These are phyloP conservation scores for Sebastolobus altivelis DNA, from an alignment of 2,797 vertebrate genomes.

Conservation along the genomic window DNA sequence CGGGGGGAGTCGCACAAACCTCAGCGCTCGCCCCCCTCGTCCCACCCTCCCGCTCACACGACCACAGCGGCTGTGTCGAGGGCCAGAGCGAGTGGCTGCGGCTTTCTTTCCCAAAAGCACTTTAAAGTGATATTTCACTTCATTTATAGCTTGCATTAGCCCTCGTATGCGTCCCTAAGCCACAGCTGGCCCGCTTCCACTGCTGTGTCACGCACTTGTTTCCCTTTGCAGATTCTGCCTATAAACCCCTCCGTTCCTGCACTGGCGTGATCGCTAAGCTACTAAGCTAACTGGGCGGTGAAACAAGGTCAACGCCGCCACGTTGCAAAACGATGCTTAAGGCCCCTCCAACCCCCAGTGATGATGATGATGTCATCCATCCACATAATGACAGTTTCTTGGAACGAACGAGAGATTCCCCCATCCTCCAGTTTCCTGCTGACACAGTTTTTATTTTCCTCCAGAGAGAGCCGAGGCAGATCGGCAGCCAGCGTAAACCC, in stretches of 20 bases:
- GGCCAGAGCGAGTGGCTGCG: conserved; percentile 19
- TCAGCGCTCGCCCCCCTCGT: conserved; percentile 34
- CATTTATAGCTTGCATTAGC: conserved; percentile 48
- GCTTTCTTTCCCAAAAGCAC: conserved; percentile 37
- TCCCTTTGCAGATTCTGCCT: conserved; percentile 53
- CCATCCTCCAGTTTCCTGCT: conserved; percentile 62
- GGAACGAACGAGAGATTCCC: conserved; percentile 47
- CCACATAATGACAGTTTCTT: conserved; percentile 60
- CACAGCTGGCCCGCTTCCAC: conserved; percentile 62
- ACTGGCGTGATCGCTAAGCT: conserved; percentile 70
- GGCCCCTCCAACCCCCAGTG: conserved; percentile 40
- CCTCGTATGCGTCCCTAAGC: conserved; percentile 52
- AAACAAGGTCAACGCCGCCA: conserved; percentile 68
- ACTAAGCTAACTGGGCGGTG: conserved; percentile 60
- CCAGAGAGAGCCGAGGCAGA: conserved; percentile 50
- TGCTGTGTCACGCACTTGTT: conserved; percentile 64
- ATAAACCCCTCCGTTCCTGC: conserved; percentile 36
- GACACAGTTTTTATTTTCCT: conserved; percentile 49
- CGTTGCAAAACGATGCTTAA: conserved; percentile 51
- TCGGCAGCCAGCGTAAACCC: conserved; percentile 58
- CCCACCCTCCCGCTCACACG: conserved; percentile 45
- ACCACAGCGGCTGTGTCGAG: conserved; percentile 25
- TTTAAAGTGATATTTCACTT: conserved; percentile 36
- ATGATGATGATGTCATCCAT: conserved; percentile 62
- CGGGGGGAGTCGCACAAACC: conserved; percentile 43